Percentiles rank a stretch among this genome's conserved stretches.
Evolutionary conservation across 1,140 invertebrate genomes (phyloP).

Genomic region (Monochamus saltuarius): DNA sequence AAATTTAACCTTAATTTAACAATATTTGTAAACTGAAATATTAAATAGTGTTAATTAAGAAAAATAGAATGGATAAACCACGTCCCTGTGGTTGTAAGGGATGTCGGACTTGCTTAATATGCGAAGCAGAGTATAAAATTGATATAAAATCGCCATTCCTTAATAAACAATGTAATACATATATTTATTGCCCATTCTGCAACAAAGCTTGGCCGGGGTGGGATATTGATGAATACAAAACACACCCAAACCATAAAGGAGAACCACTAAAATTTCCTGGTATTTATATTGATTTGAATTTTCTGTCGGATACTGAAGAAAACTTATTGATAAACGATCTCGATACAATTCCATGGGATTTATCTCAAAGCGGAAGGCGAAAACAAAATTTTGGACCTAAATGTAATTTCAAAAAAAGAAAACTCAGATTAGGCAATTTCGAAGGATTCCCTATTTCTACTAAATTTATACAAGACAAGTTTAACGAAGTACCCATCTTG

Average conservation of each 20-base stretch:
- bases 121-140: slow-evolving; percentile 72
- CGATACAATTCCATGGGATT: slow-evolving; percentile 82
- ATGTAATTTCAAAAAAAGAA: slow-evolving; percentile 96
- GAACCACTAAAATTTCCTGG: slow-evolving; percentile 66
- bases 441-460: slow-evolving; percentile 84
- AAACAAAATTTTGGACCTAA: slow-evolving; percentile 99
- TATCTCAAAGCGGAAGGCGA: slow-evolving; percentile 92
- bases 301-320: slow-evolving; percentile 75
- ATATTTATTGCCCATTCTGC: slow-evolving; percentile 76
- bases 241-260: slow-evolving; percentile 68
- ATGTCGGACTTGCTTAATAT: slow-evolving; percentile 82
- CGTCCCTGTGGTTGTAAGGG: slow-evolving; percentile 90
- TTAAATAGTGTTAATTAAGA: too few species aligned
- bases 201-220: slow-evolving; percentile 73
- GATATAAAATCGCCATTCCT: slow-evolving; percentile 49
- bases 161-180: slow-evolving; percentile 55
- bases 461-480: slow-evolving; percentile 79
- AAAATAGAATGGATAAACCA: slow-evolving; percentile 63
- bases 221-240: slow-evolving; percentile 59
- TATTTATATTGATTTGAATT: slow-evolving; percentile 72
- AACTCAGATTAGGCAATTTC: slow-evolving; percentile 78
- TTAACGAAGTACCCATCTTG: slow-evolving; percentile 65
- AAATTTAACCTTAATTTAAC: too few species aligned
- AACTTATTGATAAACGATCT: slow-evolving; percentile 65
- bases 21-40: too few species aligned